These are phyloP conservation scores for Notothenia rossii DNA, from an alignment of 2,113 vertebrate genomes.

Conservation along the genomic window DNA sequence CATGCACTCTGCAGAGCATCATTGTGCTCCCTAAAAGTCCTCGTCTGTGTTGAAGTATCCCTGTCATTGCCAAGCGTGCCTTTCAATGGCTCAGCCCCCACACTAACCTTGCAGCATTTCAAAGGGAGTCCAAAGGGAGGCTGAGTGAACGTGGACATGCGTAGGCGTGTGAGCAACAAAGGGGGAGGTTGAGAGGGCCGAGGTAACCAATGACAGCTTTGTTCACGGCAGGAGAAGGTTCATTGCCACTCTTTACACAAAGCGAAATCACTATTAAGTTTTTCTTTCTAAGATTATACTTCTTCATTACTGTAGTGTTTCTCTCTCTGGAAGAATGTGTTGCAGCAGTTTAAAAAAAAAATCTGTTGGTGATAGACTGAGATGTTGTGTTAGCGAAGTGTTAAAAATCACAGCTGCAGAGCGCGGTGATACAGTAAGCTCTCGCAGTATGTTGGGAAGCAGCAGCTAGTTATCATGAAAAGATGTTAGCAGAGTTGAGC, in stretches of 20 bases:
- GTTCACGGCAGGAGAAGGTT: slow-evolving; percentile 17
- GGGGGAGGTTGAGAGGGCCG: slow-evolving; percentile 42
- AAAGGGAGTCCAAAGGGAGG: slow-evolving; percentile 67
- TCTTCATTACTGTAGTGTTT: neutral
- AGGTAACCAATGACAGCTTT: slow-evolving; percentile 42
- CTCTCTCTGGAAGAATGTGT: neutral
- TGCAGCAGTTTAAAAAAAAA: neutral
- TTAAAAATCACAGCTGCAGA: slow-evolving; percentile 63
- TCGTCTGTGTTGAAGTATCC: slow-evolving; percentile 68
- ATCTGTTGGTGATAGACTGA: neutral
- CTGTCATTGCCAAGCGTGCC: slow-evolving; percentile 56
- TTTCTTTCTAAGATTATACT: too few species aligned
- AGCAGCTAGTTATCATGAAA: slow-evolving; percentile 16
- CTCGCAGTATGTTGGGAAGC: slow-evolving; percentile 38
- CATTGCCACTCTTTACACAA: slow-evolving; percentile 11
- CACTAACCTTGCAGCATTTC: slow-evolving; percentile 69
- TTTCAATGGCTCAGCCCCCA: slow-evolving; percentile 72
- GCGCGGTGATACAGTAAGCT: slow-evolving; percentile 2
- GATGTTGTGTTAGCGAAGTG: slow-evolving; percentile 59
- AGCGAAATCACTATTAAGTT: slow-evolving; percentile 2
- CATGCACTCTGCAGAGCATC: slow-evolving; percentile 54
- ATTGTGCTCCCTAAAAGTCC: slow-evolving; percentile 69
- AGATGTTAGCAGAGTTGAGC: neutral
- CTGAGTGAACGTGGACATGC: slow-evolving; percentile 52
- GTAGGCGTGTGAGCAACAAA: slow-evolving; percentile 60